Evolutionary conservation across 1,140 invertebrate genomes (phyloP), one percentile per base, ranked within the genome.

Genomic region (Bathynomus jamesi): DNA sequence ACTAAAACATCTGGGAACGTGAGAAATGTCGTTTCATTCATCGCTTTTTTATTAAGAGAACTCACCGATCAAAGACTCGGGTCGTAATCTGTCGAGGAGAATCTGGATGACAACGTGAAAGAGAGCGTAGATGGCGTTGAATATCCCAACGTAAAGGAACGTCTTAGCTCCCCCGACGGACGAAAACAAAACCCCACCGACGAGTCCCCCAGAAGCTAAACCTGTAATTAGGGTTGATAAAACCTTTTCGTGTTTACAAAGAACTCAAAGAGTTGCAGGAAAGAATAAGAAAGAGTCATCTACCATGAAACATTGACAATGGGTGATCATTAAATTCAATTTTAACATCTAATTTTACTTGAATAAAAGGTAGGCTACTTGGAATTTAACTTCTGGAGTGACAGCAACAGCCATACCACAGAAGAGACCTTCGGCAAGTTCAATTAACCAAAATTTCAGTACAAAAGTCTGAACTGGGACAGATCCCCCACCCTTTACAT

Each of bases 111-210:
- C 7, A 17, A 40, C 17, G 17, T 40, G 32, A 40, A 40, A 8
- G 32, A 40, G 7, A 17, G 32, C 32, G 17, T 8, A 79, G 62
- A 91, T 90, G 89, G 90, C n/a, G 28, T 76, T 73, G 69, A 76
- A 73, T 17, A 71, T 40, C 7, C 75, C 75, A 0, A 69, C 69
- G 29, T 69, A 69, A 27, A 73, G 72, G 46, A 73, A 78, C 13
- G 66, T 73, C 13, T 28, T 25, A 7, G 71, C 61, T 13, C 76
- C 76, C 25, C 76, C 74, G 8, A 73, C 68, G 4, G 67, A 62
- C 31, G 68, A 67, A 61, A 74, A 78, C 28, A 78, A 46, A 21
- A 70, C 61, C 4, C 76, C 76, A 27, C 76, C 76, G 10, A 74
- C 64, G 40, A 71, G 73, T 7, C 76, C 71, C 46, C 76, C 76